Base-by-base conservation (phyloP, 1,140 invertebrate genomes). In the Trinorchestia longiramus region DNA sequence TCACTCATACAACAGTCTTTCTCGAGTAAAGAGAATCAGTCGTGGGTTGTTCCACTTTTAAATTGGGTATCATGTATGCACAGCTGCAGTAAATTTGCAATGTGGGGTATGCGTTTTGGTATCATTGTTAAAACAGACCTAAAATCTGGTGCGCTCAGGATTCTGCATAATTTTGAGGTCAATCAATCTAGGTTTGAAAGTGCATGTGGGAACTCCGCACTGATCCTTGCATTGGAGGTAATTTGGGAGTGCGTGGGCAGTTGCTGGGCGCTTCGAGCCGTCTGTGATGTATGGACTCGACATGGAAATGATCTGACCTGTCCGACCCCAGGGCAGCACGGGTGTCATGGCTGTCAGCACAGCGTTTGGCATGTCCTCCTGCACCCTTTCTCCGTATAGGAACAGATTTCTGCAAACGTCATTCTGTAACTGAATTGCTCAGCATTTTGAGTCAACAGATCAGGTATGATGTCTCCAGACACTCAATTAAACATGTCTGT, bases 21-120 rank as follows among this genome's bases (percentile, higher is more conserved):
- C 62, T 77, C 62, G 62, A 77, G 62, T 91, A 91, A 91, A 42
- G 88, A 91, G 88, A 91, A 42, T 15, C 41, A 91, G 88, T 91
- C 88, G 41, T 43, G 41, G 88, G 41, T 42, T 91, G 41, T 91
- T 91, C 88, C 15, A 42, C 41, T 91, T 91, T 44, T 91, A 41
- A 91, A 42, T 91, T 28, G 11, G 0, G 88, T 11, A 77, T 77
- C 62, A 77, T 77, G n/a, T n/a, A n/a, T n/a, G 28, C 62, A 23
- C 28, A 77, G 62, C 62, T 77, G 28, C 1, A 77, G 62, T 77
- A 77, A 77, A 36, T 77, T 77, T 3, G 62, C 62, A 23, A 36
- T 36, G 62, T 77, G 1, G 62, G 62, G 1, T 77, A 36, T 77
- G 62, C 62, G 28, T 36, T 77, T 77, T 77, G 8, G 62, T 28